Conservation (phyloP, 2,888 invertebrate species). For the Drosophila meridionalis region DNA sequence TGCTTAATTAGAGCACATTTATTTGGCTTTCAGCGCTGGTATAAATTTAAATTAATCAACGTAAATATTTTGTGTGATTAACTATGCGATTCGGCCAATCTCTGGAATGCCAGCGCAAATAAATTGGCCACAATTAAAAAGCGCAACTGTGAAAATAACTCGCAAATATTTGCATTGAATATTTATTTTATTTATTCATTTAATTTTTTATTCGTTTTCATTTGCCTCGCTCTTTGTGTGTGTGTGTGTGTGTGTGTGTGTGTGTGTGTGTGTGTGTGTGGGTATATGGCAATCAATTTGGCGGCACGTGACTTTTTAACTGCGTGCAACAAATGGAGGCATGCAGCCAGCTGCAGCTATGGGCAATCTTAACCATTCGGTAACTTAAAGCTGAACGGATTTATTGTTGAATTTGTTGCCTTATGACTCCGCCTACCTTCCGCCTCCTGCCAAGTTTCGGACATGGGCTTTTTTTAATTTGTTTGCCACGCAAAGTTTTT, state of each 20-base stretch:
- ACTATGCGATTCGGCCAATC: slow-evolving; percentile 12
- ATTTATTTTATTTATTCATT: slow-evolving; percentile 3
- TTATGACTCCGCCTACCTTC: slow-evolving; percentile 11
- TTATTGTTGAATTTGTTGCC: slow-evolving; percentile 52
- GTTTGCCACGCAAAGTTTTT: slow-evolving; percentile 70
- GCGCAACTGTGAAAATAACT: slow-evolving; percentile 33
- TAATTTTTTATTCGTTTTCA: slow-evolving; percentile 1
- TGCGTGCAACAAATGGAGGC: slow-evolving; percentile 17
- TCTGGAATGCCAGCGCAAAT: slow-evolving; percentile 6
- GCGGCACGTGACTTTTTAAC: slow-evolving; percentile 54
- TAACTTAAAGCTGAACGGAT: slow-evolving; percentile 52
- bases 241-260: slow-evolving; percentile 7
- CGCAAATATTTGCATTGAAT: slow-evolving; percentile 47
- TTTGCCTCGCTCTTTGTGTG: background rate
- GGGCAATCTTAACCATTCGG: slow-evolving; percentile 14
- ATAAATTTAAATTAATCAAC: slow-evolving; percentile 45
- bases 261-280: slow-evolving; percentile 7
- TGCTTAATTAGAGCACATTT: slow-evolving; percentile 49
- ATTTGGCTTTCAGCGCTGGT: slow-evolving; percentile 35
- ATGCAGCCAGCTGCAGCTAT: slow-evolving; percentile 36
- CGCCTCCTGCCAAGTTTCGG: slow-evolving; percentile 23
- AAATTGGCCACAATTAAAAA: slow-evolving; percentile 42
- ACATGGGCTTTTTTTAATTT: slow-evolving; percentile 67
- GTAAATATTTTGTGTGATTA: slow-evolving; percentile 36
- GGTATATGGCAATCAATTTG: slow-evolving; percentile 55